Base-by-base conservation (phyloP, 2,888 invertebrate species). In the Rhogogaster chlorosoma region DNA sequence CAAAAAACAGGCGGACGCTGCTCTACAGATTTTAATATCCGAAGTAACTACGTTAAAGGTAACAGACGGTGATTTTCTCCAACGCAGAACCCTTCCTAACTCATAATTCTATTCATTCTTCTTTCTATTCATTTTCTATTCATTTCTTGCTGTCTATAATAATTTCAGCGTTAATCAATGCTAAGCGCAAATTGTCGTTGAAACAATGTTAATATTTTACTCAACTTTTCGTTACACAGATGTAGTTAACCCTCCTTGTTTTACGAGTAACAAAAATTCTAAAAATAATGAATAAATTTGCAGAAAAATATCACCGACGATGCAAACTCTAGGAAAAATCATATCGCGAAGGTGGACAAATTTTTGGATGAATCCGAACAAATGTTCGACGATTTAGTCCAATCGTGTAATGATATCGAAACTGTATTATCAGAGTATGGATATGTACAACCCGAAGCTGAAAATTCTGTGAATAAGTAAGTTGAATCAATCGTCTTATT, bases 341-440 rank as follows among this genome's bases (percentile, higher is more conserved):
- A 83, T 4, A 49, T 83, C 1, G n/a, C 45, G 1, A 18, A 67
- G 29, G 29, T 49, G 29, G 67, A 42, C 15, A 12, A 26, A n/a
- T 67, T 83, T 32, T 67, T 67, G n/a, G 18, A 64, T 70, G 45
- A 83, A 57, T 45, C 45, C 6, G 15, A 49, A 83, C 29, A 32
- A 9, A 42, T 45, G 64, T 70, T n/a, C 32, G 18, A 67, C 15
- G 22, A 83, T 49, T n/a, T 83, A 5, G 29, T 18, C 0, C 29
- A 45, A 36, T 32, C 18, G 22, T 83, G 83, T n/a, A 70, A 83
- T 7, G 67, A 83, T 9, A n/a, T 70, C 7, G 32, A n/a, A 10
- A 67, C 83, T 0, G 67, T 83, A 10, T 83, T 83, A 18, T 45
- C 83, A 7, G 83, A 83, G 67, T 83, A 67, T 67, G 83, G 83